phyloP scores from a whole-genome alignment of 2,797 vertebrate species.

The Gymnoscopelus microlampas region DNA sequence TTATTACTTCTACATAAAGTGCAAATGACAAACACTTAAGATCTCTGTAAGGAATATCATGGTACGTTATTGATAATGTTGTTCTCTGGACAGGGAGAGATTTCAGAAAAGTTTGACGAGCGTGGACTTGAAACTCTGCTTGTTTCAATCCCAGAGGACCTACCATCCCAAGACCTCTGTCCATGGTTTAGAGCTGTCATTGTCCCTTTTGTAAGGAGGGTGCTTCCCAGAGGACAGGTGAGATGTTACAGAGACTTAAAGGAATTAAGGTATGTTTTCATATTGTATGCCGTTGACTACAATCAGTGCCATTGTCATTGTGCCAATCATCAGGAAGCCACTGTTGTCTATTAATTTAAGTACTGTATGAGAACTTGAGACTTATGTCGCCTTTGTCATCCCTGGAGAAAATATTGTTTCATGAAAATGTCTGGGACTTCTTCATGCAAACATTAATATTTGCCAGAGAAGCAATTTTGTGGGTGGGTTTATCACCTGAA shows the following conservation, averaged over 20 bases:
- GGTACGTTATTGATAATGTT: conserved; percentile 5
- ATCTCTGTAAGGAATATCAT: not conserved
- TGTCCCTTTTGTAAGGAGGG: conserved; percentile 88
- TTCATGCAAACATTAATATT: too few relatives aligned
- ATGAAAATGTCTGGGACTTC: too few relatives aligned
- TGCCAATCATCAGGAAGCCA: too few relatives aligned
- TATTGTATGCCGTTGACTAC: too few relatives aligned
- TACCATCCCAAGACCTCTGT: conserved; percentile 84
- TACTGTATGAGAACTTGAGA: too few relatives aligned
- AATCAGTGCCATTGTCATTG: too few relatives aligned
- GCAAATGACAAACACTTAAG: not conserved
- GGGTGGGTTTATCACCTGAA: too few relatives aligned
- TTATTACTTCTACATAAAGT: not conserved
- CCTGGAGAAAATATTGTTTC: too few relatives aligned
- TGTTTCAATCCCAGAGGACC: conserved; percentile 81
- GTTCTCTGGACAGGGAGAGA: conserved; percentile 82
- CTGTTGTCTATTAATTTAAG: too few relatives aligned
- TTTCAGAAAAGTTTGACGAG: conserved; percentile 85
- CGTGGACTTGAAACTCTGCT: conserved; percentile 85
- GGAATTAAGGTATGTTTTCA: too few relatives aligned
- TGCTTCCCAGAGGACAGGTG: conserved; percentile 90
- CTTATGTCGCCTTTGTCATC: too few relatives aligned
- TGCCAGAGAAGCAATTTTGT: too few relatives aligned
- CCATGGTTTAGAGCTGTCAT: conserved; percentile 91
- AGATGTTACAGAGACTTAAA: conserved; percentile 6